Evolutionary conservation across 2,888 invertebrate species (phyloP).

Genomic region (Hoplodrina blanda): DNA sequence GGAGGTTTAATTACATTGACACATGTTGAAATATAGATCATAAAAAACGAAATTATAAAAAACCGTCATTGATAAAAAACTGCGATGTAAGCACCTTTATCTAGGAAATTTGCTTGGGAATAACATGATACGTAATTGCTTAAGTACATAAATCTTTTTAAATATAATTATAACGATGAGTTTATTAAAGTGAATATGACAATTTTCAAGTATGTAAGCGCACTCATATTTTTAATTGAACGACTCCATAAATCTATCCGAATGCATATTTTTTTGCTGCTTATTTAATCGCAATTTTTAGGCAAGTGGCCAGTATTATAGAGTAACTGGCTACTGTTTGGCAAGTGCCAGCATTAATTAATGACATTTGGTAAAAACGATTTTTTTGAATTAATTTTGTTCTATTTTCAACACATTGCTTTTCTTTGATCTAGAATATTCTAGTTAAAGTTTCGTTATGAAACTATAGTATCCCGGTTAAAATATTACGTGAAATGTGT

Average conservation of each 20-base stretch:
- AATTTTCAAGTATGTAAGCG: neutral
- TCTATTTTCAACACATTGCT: neutral
- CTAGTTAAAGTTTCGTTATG: neutral
- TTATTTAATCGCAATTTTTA: conserved; percentile 27
- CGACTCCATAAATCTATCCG: conserved; percentile 16
- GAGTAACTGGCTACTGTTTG: conserved; percentile 15
- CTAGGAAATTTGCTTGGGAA: conserved; percentile 4
- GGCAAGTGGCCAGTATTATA: conserved; percentile 46
- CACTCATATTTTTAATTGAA: conserved; percentile 25
- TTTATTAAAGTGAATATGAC: conserved; percentile 16
- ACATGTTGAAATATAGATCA: conserved; percentile 6
- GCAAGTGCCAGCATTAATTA: conserved; percentile 12
- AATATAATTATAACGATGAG: conserved; percentile 5
- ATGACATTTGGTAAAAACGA: neutral
- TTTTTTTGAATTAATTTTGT: neutral
- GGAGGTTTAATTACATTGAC: neutral
- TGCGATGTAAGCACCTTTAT: conserved; percentile 5
- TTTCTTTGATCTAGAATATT: neutral
- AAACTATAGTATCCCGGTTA: neutral
- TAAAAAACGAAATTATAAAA: too few species aligned
- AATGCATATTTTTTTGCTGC: conserved; percentile 35
- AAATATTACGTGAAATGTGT: neutral
- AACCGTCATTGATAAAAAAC: conserved; percentile 32
- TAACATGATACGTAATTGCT: neutral
- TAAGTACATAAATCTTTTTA: conserved; percentile 13